Base-by-base conservation (phyloP, 1,140 invertebrate species). In the Ladona fulva region DNA sequence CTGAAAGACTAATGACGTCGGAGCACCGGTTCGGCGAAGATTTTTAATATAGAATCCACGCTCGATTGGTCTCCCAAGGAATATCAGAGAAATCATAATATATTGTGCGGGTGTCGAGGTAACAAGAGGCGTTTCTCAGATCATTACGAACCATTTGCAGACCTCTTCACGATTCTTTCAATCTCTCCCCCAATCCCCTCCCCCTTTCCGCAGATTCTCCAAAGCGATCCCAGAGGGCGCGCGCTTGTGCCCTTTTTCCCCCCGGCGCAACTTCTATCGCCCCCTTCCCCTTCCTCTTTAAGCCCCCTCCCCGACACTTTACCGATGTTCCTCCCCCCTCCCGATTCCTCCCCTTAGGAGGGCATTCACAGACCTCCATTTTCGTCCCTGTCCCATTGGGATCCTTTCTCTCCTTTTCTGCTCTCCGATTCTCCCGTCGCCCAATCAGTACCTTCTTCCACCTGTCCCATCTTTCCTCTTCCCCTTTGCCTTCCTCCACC, bases 141-240 rank as follows among this genome's bases (percentile, higher is more conserved):
- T 66, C 52, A 66, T 66, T 66, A 66, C 52, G 52, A 66, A 66
- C 52, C 52, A 66, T 66, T 66, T 66, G 14, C 52, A 66, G 52
- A 66, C 52, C 52, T 66, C 52, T 66, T 12, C 52, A 22, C 52
- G 52, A 66, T 66, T 12, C 44, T 19, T 52, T 52, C 44, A 10
- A 52, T 52, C 44, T 52, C 44, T 19, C 44, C 44, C 19, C 44
- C 10, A 11, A 11, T 52, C 19, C 44, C 44, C 19, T 52, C 10
- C 44, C 44, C 19, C 44, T 52, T 52, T 19, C 44, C 44, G n/a
- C n/a, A n/a, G n/a, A n/a, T n/a, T n/a, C n/a, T n/a, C 29, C 1
- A 37, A 37, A 37, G 8, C 29, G 29, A 37, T 37, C 29, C 29
- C 29, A 1, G 29, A 37, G 29, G 29, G 29, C 29, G 29, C 1